Conservation (phyloP, 2,113 vertebrate species). For the Oostethus manadensis region DNA sequence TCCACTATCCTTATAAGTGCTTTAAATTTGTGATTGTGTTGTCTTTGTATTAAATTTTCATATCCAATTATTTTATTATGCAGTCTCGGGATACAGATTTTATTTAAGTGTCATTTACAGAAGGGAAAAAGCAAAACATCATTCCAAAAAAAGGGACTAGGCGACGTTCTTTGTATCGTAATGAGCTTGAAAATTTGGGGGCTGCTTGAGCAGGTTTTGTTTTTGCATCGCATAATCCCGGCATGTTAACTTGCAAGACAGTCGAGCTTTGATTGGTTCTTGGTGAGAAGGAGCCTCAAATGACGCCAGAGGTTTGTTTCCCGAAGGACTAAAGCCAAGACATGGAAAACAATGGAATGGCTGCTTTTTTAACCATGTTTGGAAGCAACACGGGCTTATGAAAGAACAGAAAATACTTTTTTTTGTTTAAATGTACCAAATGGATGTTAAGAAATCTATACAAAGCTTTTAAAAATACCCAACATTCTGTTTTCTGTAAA, state of each 20-base stretch:
- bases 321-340: slow-evolving; percentile 2
- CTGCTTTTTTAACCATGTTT: slow-evolving; percentile 32
- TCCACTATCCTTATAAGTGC: slow-evolving; percentile 2
- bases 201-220: slow-evolving; percentile 33
- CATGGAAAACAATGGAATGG: slow-evolving; percentile 34
- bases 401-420: slow-evolving; percentile 41
- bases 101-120: slow-evolving; percentile 54
- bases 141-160: slow-evolving; percentile 17
- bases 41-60: slow-evolving; percentile 56
- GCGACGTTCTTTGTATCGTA: too few relatives aligned
- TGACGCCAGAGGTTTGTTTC: too few relatives aligned
- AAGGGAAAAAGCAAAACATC: slow-evolving; percentile 24
- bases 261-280: too few relatives aligned
- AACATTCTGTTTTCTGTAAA: slow-evolving; percentile 75
- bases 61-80: slow-evolving; percentile 38
- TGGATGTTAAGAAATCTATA: slow-evolving; percentile 93
- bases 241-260: background rate
- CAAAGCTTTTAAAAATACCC: slow-evolving; percentile 76
- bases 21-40: background rate
- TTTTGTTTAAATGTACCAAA: slow-evolving; percentile 74
- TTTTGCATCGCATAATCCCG: background rate
- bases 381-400: slow-evolving; percentile 27
- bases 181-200: slow-evolving; percentile 14
- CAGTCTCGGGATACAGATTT: slow-evolving; percentile 56
- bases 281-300: background rate